Conservation (phyloP, 2,888 invertebrate genomes). For the Heliconius hortense region DNA sequence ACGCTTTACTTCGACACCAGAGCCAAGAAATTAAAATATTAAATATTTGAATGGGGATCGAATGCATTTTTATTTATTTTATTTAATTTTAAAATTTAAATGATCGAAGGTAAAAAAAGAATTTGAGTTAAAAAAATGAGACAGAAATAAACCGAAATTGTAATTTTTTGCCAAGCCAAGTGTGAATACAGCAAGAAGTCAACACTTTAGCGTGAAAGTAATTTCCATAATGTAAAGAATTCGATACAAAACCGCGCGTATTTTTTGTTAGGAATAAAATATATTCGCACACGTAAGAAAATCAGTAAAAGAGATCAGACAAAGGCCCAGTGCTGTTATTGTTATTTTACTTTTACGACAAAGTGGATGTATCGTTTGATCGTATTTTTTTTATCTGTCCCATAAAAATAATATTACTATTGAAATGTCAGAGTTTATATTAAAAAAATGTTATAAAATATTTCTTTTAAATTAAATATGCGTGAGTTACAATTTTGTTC, state of each 20-base stretch:
- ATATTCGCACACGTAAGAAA: slow-evolving; percentile 20
- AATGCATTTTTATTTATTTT: too few relatives aligned
- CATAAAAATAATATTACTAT: slow-evolving; percentile 18
- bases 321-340: slow-evolving; percentile 17
- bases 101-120: too few relatives aligned
- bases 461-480: neutral
- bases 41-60: too few relatives aligned
- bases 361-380: slow-evolving; percentile 26
- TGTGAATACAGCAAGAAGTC: slow-evolving; percentile 19
- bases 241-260: slow-evolving; percentile 5
- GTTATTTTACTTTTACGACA: slow-evolving; percentile 26
- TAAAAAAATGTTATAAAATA: neutral
- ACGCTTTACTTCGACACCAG: too few relatives aligned
- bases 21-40: too few relatives aligned
- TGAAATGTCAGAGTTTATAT: slow-evolving; percentile 14
- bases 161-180: slow-evolving; percentile 2
- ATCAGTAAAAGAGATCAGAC: slow-evolving; percentile 15
- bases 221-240: slow-evolving; percentile 27
- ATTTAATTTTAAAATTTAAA: too few relatives aligned
- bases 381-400: slow-evolving; percentile 8
- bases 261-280: slow-evolving; percentile 18
- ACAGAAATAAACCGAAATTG: neutral
- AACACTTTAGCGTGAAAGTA: slow-evolving; percentile 24
- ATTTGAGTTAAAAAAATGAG: neutral
- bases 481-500: neutral